A percentile compares a stretch with the other conserved stretches of the same genome.
Evolutionary conservation across 2,797 vertebrate genomes (phyloP).

Genomic region (Bovichtus diacanthus): DNA sequence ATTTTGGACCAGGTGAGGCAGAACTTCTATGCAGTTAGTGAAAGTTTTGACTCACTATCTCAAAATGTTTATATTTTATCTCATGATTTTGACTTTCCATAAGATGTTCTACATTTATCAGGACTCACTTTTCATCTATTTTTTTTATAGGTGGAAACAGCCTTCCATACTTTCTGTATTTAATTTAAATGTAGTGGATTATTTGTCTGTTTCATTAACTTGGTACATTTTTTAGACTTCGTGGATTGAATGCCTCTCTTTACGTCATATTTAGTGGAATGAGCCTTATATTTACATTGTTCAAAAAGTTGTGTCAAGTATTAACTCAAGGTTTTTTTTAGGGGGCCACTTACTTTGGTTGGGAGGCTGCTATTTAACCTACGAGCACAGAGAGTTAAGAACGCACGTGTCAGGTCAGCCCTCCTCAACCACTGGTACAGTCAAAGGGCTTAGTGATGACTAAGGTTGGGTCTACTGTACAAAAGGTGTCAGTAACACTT

Average conservation of each 20-base stretch:
- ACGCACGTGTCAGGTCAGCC: not conserved
- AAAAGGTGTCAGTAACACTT: not conserved
- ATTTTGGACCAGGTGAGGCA: not conserved
- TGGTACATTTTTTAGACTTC: too few species aligned
- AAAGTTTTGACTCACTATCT: too few species aligned
- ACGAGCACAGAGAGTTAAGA: not conserved
- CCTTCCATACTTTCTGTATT: not conserved
- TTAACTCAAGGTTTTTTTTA: not conserved
- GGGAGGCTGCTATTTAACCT: not conserved
- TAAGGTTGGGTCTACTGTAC: not conserved
- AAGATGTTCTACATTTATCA: not conserved
- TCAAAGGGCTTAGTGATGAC: slow-evolving; percentile 3
- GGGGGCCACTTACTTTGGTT: not conserved
- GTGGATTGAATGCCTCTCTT: not conserved
- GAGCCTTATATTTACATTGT: not conserved
- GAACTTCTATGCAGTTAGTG: not conserved
- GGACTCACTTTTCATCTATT: not conserved
- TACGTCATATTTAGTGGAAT: slow-evolving; percentile 1
- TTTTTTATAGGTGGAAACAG: not conserved
- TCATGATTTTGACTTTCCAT: not conserved
- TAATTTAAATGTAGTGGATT: too few species aligned
- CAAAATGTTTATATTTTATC: too few species aligned
- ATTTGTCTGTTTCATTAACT: too few species aligned
- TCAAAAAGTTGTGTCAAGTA: not conserved
- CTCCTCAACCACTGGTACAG: not conserved